These are phyloP conservation scores for Leptodactylus fallax DNA, from an alignment of 2,797 vertebrate species.

Conservation along the genomic window DNA sequence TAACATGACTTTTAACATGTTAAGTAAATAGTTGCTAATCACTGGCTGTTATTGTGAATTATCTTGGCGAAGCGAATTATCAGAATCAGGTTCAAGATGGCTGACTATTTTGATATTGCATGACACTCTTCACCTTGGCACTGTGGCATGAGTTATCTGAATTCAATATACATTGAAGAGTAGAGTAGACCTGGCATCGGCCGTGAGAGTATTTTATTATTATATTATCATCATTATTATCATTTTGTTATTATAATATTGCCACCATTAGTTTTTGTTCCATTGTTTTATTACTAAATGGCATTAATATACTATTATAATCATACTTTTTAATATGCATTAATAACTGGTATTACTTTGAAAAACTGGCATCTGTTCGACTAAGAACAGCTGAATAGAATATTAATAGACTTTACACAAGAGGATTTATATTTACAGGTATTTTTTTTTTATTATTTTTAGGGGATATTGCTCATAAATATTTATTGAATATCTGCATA, in stretches of 20 bases:
- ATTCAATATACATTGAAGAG: too few species aligned
- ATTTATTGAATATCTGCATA: conserved; percentile 16
- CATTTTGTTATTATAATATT: neutral
- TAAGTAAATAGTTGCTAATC: too few species aligned
- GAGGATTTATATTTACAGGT: conserved; percentile 15
- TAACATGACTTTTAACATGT: too few species aligned
- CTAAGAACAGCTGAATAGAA: neutral
- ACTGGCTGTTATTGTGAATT: too few species aligned
- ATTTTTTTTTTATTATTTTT: neutral
- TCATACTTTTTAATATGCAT: neutral
- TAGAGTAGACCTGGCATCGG: too few species aligned
- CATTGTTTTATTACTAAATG: neutral
- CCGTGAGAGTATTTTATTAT: neutral
- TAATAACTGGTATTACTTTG: neutral
- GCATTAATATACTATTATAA: neutral
- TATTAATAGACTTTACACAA: neutral
- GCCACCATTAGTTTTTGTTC: neutral
- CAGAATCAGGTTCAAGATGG: too few species aligned
- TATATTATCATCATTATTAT: neutral
- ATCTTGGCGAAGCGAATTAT: too few species aligned
- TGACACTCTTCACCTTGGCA: too few species aligned
- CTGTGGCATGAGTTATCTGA: too few species aligned
- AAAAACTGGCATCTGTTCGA: neutral
- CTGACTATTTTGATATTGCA: too few species aligned
- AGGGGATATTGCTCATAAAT: neutral